Percentiles rank a stretch among this genome's conserved stretches.
Evolutionary conservation across 2,113 vertebrate species (phyloP).

Genomic region (Nanorana parkeri): DNA sequence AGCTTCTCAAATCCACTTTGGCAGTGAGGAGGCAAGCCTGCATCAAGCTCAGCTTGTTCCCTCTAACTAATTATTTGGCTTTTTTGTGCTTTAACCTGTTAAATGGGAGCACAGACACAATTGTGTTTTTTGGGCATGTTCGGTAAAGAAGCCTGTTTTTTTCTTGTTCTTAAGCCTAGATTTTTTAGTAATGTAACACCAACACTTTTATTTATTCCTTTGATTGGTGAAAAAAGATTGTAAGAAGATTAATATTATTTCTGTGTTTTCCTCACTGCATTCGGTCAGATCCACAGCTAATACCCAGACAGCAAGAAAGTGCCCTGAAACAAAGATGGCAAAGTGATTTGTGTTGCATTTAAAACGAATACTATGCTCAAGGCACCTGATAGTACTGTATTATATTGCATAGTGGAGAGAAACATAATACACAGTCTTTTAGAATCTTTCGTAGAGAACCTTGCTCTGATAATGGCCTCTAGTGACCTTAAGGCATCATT

Average conservation of each 20-base stretch:
- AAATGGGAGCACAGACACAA: conserved; percentile 13
- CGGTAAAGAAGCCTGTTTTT: conserved; percentile 1
- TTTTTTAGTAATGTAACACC: not conserved
- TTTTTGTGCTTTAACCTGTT: conserved; percentile 28
- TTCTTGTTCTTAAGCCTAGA: not conserved
- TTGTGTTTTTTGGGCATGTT: not conserved
- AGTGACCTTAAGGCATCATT: conserved; percentile 21
- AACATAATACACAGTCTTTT: not conserved
- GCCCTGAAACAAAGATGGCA: not conserved
- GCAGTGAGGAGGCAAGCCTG: conserved; percentile 42
- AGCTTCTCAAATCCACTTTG: conserved; percentile 56
- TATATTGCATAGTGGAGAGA: conserved; percentile 21
- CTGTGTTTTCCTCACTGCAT: not conserved
- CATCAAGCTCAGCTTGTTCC: conserved; percentile 30
- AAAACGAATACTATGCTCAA: conserved; percentile 12
- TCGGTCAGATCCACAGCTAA: not conserved
- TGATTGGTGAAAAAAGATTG: not conserved
- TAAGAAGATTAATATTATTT: not conserved
- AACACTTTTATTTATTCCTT: not conserved
- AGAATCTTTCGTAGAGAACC: not conserved
- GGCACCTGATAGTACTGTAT: conserved; percentile 9
- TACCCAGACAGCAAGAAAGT: not conserved
- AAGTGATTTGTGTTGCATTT: conserved; percentile 22
- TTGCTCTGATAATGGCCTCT: not conserved
- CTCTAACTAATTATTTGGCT: conserved; percentile 41